Conservation (phyloP, 1,140 invertebrate species). For the Ericerus pela region DNA sequence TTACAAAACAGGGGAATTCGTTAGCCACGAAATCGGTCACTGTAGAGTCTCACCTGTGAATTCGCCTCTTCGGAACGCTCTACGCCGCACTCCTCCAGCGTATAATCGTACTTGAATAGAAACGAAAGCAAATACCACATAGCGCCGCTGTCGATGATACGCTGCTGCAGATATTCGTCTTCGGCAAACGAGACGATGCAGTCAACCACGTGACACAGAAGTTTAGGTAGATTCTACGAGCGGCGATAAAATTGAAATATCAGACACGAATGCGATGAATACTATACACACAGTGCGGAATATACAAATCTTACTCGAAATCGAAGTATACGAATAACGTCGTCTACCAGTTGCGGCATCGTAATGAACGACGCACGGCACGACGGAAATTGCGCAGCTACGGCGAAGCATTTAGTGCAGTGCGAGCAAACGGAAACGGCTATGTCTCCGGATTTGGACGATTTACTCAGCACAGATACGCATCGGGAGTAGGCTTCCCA, state of each 20-base stretch:
- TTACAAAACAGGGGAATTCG: neutral
- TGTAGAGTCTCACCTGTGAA: conserved; percentile 42
- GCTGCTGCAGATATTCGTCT: conserved; percentile 72
- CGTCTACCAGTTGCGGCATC: conserved; percentile 68
- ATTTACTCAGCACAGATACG: conserved; percentile 68
- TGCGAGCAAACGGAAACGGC: conserved; percentile 86
- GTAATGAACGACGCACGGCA: conserved; percentile 79
- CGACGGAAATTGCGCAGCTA: conserved; percentile 82
- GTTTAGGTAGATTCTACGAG: conserved; percentile 54
- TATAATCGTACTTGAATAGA: conserved; percentile 94
- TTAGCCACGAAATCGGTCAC: neutral
- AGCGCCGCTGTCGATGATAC: conserved; percentile 78
- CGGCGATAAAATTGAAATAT: neutral
- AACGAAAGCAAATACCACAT: conserved; percentile 83
- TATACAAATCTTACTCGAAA: conserved; percentile 69
- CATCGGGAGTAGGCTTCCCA: conserved; percentile 81
- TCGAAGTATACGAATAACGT: conserved; percentile 77
- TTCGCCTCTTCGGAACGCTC: conserved; percentile 69
- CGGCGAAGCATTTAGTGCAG: conserved; percentile 76
- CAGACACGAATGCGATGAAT: neutral
- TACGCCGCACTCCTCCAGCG: conserved; percentile 90
- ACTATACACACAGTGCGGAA: neutral
- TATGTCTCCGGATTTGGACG: conserved; percentile 60
- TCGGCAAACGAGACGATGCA: conserved; percentile 68
- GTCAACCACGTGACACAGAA: conserved; percentile 68